Evolutionary conservation across 2,113 vertebrate species (phyloP), one percentile per base, ranked within the genome.

Genomic region (Taxidea taxus): DNA sequence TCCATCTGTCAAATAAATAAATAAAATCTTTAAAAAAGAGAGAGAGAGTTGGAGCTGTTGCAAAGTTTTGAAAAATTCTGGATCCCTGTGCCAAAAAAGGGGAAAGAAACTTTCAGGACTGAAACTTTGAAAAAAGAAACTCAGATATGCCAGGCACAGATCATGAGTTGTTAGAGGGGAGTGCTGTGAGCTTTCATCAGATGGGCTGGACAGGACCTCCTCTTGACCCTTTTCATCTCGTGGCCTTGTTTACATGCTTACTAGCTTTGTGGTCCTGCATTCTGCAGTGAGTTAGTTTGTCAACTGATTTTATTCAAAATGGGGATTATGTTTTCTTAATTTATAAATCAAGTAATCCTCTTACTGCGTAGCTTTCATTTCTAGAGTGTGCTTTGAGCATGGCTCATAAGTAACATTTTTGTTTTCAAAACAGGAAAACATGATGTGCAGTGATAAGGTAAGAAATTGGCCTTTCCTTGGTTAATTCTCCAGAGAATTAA

Each of bases 371-470:
- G 47, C 60, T 96, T 74, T 87, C 80, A 90, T 90, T 90, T 93
- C 47, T 86, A 92, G 60, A 60, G 16, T 86, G 29, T 95, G 21
- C 72, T 97, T 83, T 70, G 37, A 90, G 15, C 44, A 21, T 64
- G 47, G 47, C 91, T 90, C 15, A 0, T 60, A 60, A 91, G 44
- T 83, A 70, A 82, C n/a, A 74, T 75, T 94, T 96, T 92, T 96
- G 93, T 97, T 87, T 92, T 97, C 90, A 95, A 89, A 95, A 95
- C 83, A 93, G 97, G 85, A 95, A 96, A 85, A 49, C 56, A 7
- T 70, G 84, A 92, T 49, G 42, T 90, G 34, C 21, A 16, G 39
- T 42, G 87, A 91, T 95, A 78, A 97, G 74, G 62, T 94, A 78
- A 97, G 74, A 56, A 88, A 77, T 47, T 89, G 92, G 58, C 87